Conservation (phyloP, 2,113 vertebrate species). For the Empidonax alnorum region DNA sequence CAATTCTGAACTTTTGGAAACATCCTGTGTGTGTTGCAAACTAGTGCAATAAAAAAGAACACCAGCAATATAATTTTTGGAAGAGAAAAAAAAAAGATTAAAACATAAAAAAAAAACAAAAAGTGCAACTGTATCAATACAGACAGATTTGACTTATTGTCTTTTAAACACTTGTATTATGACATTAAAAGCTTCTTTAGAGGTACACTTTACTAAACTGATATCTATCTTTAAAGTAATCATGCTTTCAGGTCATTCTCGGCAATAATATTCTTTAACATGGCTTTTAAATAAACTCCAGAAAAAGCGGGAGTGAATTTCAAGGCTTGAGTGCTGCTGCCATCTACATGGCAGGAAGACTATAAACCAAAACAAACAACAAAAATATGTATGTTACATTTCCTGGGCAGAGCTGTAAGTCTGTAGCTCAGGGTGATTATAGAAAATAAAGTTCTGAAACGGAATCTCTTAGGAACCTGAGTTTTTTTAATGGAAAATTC, state of each 20-base stretch:
- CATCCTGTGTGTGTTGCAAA: neutral
- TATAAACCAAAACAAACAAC: constrained; percentile 44
- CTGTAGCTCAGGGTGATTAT: neutral
- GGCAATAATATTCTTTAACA: neutral
- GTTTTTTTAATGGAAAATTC: neutral
- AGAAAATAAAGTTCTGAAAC: neutral
- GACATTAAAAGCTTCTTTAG: constrained; percentile 22
- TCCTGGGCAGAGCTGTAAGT: neutral
- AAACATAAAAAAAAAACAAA: neutral
- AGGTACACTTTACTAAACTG: neutral
- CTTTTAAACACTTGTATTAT: constrained; percentile 15
- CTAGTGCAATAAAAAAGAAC: neutral
- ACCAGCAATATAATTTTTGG: neutral
- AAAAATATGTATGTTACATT: neutral
- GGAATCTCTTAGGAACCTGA: neutral
- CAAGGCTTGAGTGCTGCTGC: constrained; percentile 78
- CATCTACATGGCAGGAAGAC: constrained; percentile 76
- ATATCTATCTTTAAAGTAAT: constrained; percentile 33
- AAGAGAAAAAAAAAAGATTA: neutral
- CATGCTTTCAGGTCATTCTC: constrained; percentile 8
- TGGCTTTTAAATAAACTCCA: constrained; percentile 4
- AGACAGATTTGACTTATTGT: neutral
- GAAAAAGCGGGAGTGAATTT: constrained; percentile 8
- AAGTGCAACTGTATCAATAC: neutral
- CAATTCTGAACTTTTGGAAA: neutral